Percentiles rank a stretch among this genome's conserved stretches.
Evolutionary conservation across 2,113 vertebrate species (phyloP).

Genomic region (Zingel zingel): DNA sequence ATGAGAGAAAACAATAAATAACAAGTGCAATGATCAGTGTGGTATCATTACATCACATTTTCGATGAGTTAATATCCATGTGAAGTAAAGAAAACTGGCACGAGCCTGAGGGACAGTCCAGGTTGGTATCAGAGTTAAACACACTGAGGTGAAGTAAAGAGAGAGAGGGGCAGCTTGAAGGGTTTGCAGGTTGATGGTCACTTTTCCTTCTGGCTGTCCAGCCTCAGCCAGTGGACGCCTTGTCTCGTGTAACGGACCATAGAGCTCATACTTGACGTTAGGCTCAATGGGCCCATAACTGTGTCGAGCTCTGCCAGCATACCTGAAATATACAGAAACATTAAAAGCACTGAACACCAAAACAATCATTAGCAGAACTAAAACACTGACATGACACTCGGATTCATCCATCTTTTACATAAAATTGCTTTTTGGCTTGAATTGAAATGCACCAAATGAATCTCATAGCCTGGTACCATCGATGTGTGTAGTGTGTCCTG

Average conservation of each 20-base stretch:
- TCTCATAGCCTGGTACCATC: no score
- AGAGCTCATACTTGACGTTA: conserved; percentile 87
- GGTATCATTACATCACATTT: neutral
- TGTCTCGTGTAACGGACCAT: conserved; percentile 90
- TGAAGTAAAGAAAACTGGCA: conserved; percentile 6
- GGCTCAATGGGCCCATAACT: conserved; percentile 82
- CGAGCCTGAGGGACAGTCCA: conserved; percentile 23
- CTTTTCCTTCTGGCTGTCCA: conserved; percentile 84
- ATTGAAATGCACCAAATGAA: neutral
- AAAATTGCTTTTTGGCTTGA: neutral
- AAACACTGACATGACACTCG: neutral
- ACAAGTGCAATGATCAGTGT: conserved; percentile 29
- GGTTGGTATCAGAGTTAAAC: neutral
- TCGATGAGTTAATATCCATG: conserved; percentile 5
- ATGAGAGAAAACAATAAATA: conserved; percentile 5
- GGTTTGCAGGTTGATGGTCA: conserved; percentile 53
- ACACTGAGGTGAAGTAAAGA: neutral
- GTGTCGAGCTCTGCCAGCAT: conserved; percentile 89
- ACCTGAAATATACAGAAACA: conserved; percentile 79
- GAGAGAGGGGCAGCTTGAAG: neutral
- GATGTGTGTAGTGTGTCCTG: no score
- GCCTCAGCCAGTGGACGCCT: conserved; percentile 91
- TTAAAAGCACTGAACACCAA: neutral
- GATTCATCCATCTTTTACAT: neutral
- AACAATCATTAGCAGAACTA: neutral